Base-by-base conservation (phyloP, 2,888 invertebrate species). In the Heterodera filipjevi region DNA sequence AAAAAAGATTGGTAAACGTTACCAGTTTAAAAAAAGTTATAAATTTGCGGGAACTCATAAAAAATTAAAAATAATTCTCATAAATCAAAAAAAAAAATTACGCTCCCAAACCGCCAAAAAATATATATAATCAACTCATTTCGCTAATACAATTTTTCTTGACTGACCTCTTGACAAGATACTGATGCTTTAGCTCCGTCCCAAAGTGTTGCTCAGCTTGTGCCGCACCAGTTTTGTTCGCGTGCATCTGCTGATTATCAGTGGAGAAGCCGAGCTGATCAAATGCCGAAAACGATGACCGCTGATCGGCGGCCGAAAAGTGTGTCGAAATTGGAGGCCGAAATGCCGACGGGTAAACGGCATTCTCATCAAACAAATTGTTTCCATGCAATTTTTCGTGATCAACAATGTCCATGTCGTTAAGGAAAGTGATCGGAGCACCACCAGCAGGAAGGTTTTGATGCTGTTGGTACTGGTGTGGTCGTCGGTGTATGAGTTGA, bases 401-500 rank as follows among this genome's bases (percentile, higher is more conserved):
- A 59, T 2, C 27, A 27, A 27, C 59, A 5, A 27, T 22, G 1
- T n/a, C 59, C 59, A 27, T 27, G 59, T 10, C n/a, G 27, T 59
- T 27, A 3, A 27, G n/a, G 59, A 59, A 59, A 22, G 19, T 53
- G 53, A 53, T 53, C 59, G 59, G 59, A n/a, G 59, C 2, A 22
- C 8, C 53, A 53, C 53, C 5, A 5, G 5, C 8, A 10, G 5
- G 44, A 3, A 3, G 49, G 49, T 5, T 14, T 14, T 49, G 49
- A 44, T n/a, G 59, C 10, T 59, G 49, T 59, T 59, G 59, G 8
- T 59, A 27, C 1, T 53, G 53, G 53, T 53, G 53, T 2, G 16
- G 68, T 68, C 59, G 59, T 27, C 59, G 59, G 59, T 59, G 59
- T 27, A 59, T 59, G 59, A 66, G 64, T 64, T 76, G 76, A 10